Conservation (phyloP, 2,888 invertebrate genomes). For the Norana najaformis region DNA sequence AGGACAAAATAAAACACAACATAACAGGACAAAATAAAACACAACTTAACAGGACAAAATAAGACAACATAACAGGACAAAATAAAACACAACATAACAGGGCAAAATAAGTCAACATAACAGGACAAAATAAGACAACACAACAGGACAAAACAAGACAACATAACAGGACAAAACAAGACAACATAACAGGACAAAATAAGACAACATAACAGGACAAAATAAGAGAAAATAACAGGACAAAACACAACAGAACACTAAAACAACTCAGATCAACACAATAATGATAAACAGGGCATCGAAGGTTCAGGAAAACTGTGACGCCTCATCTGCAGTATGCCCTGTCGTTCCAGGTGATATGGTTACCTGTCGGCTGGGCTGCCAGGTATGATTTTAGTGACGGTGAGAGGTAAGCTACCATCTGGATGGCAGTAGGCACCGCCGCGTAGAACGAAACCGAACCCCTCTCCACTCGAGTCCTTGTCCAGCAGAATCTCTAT, state of each 20-base stretch:
- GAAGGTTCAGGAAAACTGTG: background rate
- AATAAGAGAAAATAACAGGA: no score
- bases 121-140: no score
- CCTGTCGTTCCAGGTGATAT: background rate
- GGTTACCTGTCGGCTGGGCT: conserved; percentile 80
- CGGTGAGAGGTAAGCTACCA: conserved; percentile 74
- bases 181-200: no score
- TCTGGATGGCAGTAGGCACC: conserved; percentile 66
- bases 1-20: no score
- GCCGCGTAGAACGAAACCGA: conserved; percentile 70
- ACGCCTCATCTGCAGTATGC: background rate
- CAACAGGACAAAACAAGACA: no score
- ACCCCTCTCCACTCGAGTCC: conserved; percentile 77
- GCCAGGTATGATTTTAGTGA: conserved; percentile 84
- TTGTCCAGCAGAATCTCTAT: conserved; percentile 70
- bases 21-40: no score
- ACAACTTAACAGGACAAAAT: no score
- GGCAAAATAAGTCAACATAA: no score
- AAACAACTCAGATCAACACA: background rate
- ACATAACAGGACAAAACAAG: no score
- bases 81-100: no score
- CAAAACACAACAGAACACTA: background rate
- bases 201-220: background rate
- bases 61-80: no score
- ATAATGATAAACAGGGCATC: no score